Conservation (phyloP, 53 echinoderm and acorn worm genomes). For the Paelopatides confundens region DNA sequence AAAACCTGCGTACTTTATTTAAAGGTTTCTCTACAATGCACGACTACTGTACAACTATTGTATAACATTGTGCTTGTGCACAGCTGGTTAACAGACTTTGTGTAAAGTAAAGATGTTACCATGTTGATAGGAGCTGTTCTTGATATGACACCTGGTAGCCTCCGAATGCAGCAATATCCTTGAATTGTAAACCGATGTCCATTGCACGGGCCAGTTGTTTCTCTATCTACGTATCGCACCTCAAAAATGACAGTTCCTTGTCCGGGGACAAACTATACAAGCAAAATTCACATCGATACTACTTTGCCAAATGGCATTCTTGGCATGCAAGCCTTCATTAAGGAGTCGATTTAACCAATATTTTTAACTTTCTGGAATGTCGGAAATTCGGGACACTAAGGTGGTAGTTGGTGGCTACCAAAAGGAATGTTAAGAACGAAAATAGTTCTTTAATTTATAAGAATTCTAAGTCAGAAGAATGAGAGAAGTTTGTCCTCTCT, state of each 20-base stretch:
- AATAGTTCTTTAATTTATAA: constrained; percentile 11
- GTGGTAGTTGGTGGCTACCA: neutral
- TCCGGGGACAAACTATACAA: neutral
- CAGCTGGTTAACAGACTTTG: no score
- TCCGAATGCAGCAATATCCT: neutral
- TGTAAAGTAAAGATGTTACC: no score
- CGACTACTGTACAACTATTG: no score
- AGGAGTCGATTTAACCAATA: neutral
- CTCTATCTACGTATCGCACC: neutral
- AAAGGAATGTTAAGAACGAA: constrained; percentile 5
- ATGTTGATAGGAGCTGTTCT: neutral
- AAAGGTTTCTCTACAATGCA: no score
- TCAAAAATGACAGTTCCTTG: neutral
- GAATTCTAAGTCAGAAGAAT: constrained; percentile 7
- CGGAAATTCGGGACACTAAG: neutral
- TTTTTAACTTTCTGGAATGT: constrained; percentile 37
- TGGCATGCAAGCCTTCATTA: neutral
- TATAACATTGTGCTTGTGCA: no score
- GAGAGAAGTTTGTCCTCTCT: neutral
- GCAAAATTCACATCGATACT: neutral
- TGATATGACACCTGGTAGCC: neutral
- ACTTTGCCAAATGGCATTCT: neutral
- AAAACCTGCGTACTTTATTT: no score
- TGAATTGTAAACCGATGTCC: neutral
- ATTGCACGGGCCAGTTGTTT: neutral